These are phyloP conservation scores for Steromphala cineraria DNA, from an alignment of 2,888 invertebrate genomes.

Conservation along the genomic window DNA sequence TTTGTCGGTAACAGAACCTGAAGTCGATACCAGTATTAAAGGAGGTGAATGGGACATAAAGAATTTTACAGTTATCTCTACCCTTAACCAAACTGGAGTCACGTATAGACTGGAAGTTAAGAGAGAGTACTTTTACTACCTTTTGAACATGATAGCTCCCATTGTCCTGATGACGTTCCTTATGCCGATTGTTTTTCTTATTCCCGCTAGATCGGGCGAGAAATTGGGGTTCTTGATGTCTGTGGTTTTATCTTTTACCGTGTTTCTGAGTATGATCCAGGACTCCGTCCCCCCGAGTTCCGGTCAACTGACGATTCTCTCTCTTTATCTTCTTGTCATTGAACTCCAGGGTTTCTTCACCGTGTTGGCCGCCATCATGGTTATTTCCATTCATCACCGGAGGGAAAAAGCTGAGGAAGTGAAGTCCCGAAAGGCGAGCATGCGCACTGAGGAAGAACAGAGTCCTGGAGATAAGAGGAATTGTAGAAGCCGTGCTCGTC, in stretches of 20 bases:
- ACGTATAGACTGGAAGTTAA: background rate
- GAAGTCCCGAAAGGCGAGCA: background rate
- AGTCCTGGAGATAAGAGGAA: background rate
- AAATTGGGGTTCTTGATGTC: conserved; percentile 1
- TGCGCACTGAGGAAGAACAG: background rate
- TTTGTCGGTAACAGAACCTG: background rate
- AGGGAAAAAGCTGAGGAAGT: background rate
- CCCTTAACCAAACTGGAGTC: background rate
- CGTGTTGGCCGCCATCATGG: background rate
- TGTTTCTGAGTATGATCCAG: background rate
- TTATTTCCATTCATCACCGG: background rate
- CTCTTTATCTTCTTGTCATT: background rate
- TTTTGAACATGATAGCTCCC: background rate
- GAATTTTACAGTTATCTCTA: background rate
- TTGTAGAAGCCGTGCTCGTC: background rate
- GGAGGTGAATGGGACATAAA: background rate
- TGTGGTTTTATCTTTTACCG: background rate
- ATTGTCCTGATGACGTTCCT: background rate
- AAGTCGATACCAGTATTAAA: background rate
- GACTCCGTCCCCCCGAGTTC: background rate
- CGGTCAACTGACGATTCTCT: background rate
- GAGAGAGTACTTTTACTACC: background rate
- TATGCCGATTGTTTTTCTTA: background rate
- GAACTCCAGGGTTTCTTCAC: background rate
- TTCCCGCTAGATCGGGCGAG: background rate